A percentile compares a stretch with the other conserved stretches of the same genome.
Conservation (phyloP, 2,113 vertebrate species). For the Cettia cetti region DNA sequence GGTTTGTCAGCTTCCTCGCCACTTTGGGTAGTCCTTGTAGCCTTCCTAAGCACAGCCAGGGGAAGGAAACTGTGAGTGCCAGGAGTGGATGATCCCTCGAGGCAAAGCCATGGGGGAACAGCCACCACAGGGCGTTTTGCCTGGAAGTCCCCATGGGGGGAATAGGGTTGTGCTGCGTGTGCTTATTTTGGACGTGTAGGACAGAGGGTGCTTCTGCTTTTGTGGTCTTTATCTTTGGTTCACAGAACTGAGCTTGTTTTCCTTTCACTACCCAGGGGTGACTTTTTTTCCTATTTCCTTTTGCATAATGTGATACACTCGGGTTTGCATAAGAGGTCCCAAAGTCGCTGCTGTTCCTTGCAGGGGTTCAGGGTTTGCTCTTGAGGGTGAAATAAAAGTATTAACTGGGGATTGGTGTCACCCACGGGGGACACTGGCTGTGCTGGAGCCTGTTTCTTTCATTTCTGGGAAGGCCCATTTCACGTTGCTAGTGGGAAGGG, state of each 20-base stretch:
- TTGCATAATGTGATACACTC: not conserved
- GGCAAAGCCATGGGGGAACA: not conserved
- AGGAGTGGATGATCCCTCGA: accelerated
- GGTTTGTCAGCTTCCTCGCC: not conserved
- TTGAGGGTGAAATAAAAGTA: not conserved
- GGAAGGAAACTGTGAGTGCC: not conserved
- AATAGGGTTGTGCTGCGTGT: not conserved
- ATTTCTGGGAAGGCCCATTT: not conserved
- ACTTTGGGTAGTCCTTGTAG: not conserved
- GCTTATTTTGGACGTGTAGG: not conserved
- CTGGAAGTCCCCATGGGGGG: not conserved
- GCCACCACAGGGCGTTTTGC: not conserved
- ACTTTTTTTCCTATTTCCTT: conserved; percentile 35
- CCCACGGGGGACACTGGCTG: accelerated
- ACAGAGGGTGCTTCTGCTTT: conserved; percentile 32
- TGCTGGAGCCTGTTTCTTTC: not conserved
- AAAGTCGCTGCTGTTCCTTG: not conserved
- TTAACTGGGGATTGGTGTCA: not conserved
- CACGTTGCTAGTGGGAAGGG: not conserved
- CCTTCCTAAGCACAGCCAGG: not conserved
- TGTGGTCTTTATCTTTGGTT: not conserved
- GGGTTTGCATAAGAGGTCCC: not conserved
- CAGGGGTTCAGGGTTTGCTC: not conserved
- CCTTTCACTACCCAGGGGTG: conserved; percentile 1
- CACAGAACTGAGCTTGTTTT: conserved; percentile 15